These are phyloP conservation scores for Macaca fascicularis DNA, from an alignment of 2,113 vertebrate species.

Conservation along the genomic window T2T-MFA8v1.1 NC_088375.1:18703501-18704000, in stretches of 20 bases:
- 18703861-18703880: background rate
- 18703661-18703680: too few species aligned
- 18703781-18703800: background rate
- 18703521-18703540: background rate
- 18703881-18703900: background rate
- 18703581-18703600: background rate
- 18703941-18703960: background rate
- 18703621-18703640: conserved; percentile 34
- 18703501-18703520: background rate
- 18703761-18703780: conserved; percentile 7
- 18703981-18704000: background rate
- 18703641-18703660: background rate
- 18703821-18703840: background rate
- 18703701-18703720: conserved; percentile 11
- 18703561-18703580: background rate
- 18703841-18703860: background rate
- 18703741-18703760: background rate
- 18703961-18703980: background rate
- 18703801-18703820: background rate
- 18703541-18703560: background rate
- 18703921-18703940: background rate
- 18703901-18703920: background rate
- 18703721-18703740: background rate
- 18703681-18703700: background rate
- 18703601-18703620: conserved; percentile 8